Conservation (phyloP, 2,888 invertebrate genomes). For the Carcina quercana region DNA sequence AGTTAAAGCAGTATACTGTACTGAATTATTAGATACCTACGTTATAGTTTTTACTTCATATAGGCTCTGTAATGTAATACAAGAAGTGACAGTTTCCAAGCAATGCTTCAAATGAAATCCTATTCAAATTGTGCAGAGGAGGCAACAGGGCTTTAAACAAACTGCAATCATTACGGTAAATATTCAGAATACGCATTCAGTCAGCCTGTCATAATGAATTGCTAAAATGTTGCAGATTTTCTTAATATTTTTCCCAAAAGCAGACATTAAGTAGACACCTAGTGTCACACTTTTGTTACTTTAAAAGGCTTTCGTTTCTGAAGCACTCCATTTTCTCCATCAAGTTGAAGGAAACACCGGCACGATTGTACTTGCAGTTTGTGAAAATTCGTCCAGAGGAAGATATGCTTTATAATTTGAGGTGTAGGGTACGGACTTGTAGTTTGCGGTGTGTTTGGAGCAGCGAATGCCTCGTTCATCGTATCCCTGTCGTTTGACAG, state of each 20-base stretch:
- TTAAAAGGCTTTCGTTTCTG: slow-evolving; percentile 22
- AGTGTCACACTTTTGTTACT: slow-evolving; percentile 17
- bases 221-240: too few species aligned
- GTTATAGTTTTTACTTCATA: too few species aligned
- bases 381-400: slow-evolving; percentile 12
- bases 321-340: slow-evolving; percentile 23
- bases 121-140: too few species aligned
- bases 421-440: slow-evolving; percentile 13
- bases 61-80: too few species aligned
- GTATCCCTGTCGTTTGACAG: slow-evolving; percentile 47
- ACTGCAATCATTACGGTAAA: too few species aligned
- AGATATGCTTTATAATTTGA: slow-evolving; percentile 18
- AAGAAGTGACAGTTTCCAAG: too few species aligned
- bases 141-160: too few species aligned
- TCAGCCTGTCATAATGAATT: too few species aligned
- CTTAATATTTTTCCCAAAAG: slow-evolving; percentile 5
- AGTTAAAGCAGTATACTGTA: too few species aligned
- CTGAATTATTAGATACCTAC: too few species aligned
- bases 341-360: slow-evolving; percentile 20
- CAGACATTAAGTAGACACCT: slow-evolving; percentile 6
- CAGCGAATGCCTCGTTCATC: slow-evolving; percentile 20
- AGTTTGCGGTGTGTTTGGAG: slow-evolving; percentile 14
- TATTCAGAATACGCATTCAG: too few species aligned
- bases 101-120: too few species aligned
- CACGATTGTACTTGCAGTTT: slow-evolving; percentile 14